A percentile compares a stretch with the other conserved stretches of the same genome.
Evolutionary conservation across 2,888 invertebrate genomes (phyloP).

Genomic region (Stenichneumon culpator): DNA sequence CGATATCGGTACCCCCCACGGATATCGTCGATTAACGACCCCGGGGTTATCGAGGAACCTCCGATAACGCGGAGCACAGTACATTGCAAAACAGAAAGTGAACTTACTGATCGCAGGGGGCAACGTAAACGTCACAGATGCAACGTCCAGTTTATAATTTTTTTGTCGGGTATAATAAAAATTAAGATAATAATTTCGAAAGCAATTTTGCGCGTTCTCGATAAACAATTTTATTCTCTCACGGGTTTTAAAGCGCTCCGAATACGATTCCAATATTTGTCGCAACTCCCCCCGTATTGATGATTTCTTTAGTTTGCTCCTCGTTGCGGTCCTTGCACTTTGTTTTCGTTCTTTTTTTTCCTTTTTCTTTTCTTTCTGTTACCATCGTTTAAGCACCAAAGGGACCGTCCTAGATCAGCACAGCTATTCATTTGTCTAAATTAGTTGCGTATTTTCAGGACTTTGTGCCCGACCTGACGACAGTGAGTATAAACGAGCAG

Average conservation of each 20-base stretch:
- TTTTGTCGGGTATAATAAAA: slow-evolving; percentile 24
- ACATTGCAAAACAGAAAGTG: slow-evolving; percentile 55
- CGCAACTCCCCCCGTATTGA: slow-evolving; percentile 27
- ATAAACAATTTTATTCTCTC: slow-evolving; percentile 51
- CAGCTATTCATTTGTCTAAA: slow-evolving; percentile 77
- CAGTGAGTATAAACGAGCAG: slow-evolving; percentile 85
- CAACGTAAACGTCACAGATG: slow-evolving; percentile 53
- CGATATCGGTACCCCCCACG: neutral
- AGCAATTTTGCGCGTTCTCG: neutral
- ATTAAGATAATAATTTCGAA: slow-evolving; percentile 2
- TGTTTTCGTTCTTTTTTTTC: slow-evolving; percentile 4
- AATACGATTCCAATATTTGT: slow-evolving; percentile 31
- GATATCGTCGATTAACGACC: slow-evolving; percentile 48
- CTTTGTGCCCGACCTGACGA: slow-evolving; percentile 85
- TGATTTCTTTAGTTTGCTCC: slow-evolving; percentile 33
- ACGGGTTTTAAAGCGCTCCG: slow-evolving; percentile 49
- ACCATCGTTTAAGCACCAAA: slow-evolving; percentile 13
- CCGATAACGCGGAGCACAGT: slow-evolving; percentile 45
- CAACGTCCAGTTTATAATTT: slow-evolving; percentile 38
- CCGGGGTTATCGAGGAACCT: slow-evolving; percentile 56
- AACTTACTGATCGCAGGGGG: slow-evolving; percentile 66
- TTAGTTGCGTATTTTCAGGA: slow-evolving; percentile 86
- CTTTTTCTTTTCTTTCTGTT: neutral
- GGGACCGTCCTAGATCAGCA: slow-evolving; percentile 31
- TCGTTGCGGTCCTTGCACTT: slow-evolving; percentile 28